Base-by-base conservation (phyloP, 2,888 invertebrate species). In the Tineola bisselliella region DNA sequence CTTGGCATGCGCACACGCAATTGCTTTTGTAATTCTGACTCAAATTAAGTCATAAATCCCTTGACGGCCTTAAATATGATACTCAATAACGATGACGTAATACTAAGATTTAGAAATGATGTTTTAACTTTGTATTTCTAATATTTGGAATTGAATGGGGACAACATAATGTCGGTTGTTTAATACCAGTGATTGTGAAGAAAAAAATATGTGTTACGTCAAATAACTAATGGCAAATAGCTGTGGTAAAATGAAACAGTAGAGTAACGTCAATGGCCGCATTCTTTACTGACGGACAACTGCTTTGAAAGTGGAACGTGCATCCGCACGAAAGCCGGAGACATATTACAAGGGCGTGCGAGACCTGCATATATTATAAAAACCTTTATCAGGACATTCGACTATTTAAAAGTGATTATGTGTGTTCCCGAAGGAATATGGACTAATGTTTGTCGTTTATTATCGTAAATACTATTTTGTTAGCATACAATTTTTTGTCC, bases 281-380 rank as follows among this genome's bases (percentile, higher is more conserved):
- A 86, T 86, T 86, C 81, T 75, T 76, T 66, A 44, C 69, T 70
- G 72, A 67, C 72, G 73, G 64, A 71, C 13, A n/a, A 68, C 70
- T 66, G 68, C 71, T 70, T 71, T 68, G 71, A 76, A 84, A 81
- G 76, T 84, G 64, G 83, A 77, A 70, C 84, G 73, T 66, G 70
- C 77, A 74, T 83, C 81, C 83, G 82, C 60, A 48, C 48, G 48
- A 60, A 60, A 48, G 48, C 44, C 38, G 59, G 59, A 43, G 59
- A 59, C 59, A 3, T 13, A 44, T 18, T 43, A 30, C 33, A 58
- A 58, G 54, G 54, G 54, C 54, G 17, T 54, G 25, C 54, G 54
- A 17, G 54, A 54, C 19, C 1, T 11, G 54, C 54, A 54, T n/a
- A n/a, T 8, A 54, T 52, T n/a, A n/a, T n/a, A n/a, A n/a, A 4